Evolutionary conservation across 2,797 vertebrate genomes (phyloP).

Genomic region (Catostomus latipinnis): DNA sequence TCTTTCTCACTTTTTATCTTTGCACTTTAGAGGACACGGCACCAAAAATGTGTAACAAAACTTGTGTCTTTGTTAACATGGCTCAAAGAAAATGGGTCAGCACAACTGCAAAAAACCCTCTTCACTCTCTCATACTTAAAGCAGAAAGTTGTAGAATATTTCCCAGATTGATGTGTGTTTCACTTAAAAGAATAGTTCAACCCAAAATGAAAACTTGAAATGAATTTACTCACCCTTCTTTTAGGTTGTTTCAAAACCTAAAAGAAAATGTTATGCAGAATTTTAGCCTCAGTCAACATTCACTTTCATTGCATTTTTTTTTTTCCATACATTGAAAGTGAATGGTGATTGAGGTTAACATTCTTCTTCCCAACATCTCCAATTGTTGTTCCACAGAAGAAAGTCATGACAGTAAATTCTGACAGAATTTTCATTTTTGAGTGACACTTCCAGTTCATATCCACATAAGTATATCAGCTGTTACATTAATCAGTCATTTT

Average conservation of each 20-base stretch:
- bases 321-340: no score
- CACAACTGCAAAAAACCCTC: conserved; percentile 34
- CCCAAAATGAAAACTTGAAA: no score
- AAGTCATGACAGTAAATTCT: no score
- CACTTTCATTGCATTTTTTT: no score
- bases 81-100: conserved; percentile 56
- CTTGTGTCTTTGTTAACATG: conserved; percentile 55
- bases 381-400: no score
- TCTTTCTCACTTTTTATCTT: not conserved
- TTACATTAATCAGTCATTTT: conserved; percentile 20
- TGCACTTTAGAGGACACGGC: conserved; percentile 22
- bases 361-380: no score
- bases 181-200: not conserved
- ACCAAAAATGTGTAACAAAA: conserved; percentile 48
- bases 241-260: no score
- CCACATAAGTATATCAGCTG: not conserved
- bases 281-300: no score
- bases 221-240: no score
- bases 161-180: not conserved
- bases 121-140: conserved; percentile 25
- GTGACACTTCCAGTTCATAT: not conserved
- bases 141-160: conserved; percentile 9
- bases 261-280: no score
- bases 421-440: no score
- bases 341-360: no score